phyloP scores from a whole-genome alignment of 2,888 invertebrate species.

The Pristionchus exspectatus region DNA sequence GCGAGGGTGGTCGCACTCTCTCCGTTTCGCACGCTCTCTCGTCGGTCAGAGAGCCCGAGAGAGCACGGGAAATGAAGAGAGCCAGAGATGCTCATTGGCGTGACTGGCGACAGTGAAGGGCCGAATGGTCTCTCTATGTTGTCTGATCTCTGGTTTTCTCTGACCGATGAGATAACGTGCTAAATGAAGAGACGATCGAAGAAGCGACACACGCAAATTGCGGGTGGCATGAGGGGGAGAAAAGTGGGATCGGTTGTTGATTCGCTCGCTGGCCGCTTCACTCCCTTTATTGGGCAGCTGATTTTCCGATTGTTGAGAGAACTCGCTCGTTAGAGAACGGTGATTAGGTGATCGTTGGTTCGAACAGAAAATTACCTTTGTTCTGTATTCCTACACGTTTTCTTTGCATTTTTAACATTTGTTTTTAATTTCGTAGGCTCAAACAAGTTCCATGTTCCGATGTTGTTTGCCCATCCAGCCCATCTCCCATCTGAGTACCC shows the following conservation, averaged over 20 bases:
- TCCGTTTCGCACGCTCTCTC: neutral
- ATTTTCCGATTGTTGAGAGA: neutral
- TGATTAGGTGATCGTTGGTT: neutral
- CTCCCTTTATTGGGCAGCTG: neutral
- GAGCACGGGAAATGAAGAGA: neutral
- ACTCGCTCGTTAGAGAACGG: neutral
- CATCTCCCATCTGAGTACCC: neutral
- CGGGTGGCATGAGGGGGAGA: neutral
- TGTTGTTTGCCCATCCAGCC: neutral
- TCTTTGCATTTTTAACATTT: neutral
- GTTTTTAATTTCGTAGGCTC: neutral
- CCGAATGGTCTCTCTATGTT: neutral
- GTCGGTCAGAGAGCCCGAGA: neutral
- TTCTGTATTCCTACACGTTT: neutral
- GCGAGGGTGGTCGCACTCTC: constrained; percentile 3
- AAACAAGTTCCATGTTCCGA: neutral
- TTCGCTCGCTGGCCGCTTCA: neutral
- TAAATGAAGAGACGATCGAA: neutral
- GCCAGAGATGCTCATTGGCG: neutral
- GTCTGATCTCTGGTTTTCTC: neutral
- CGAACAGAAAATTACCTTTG: neutral
- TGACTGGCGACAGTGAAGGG: neutral
- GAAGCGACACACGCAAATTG: constrained; percentile 11
- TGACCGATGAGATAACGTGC: neutral
- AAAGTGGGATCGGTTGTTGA: constrained; percentile 5